Conservation (phyloP, 2,888 invertebrate species). For the Pimpla rufipes region DNA sequence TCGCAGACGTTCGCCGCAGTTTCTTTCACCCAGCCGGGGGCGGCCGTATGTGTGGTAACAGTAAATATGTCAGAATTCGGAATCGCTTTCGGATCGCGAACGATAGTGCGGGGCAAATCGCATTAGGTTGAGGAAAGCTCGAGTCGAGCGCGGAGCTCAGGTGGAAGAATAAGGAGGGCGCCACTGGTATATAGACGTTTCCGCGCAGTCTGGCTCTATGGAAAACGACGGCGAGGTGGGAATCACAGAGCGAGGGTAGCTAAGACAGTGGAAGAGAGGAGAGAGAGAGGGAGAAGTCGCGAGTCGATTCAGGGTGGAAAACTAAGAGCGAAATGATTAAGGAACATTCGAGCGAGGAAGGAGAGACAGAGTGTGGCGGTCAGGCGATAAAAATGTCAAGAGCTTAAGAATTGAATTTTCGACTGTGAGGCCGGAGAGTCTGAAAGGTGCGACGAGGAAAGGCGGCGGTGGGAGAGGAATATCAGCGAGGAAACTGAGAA, state of each 20-base stretch:
- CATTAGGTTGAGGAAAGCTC: slow-evolving; percentile 25
- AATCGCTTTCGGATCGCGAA: slow-evolving; percentile 32
- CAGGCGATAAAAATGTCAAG: slow-evolving; percentile 51
- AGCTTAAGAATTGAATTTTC: slow-evolving; percentile 59
- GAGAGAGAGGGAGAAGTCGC: slow-evolving; percentile 4
- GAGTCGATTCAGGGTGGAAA: slow-evolving; percentile 24
- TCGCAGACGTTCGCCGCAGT: not conserved
- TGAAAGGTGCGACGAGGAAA: slow-evolving; percentile 37
- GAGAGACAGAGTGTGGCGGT: slow-evolving; percentile 26
- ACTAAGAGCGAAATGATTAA: slow-evolving; percentile 47
- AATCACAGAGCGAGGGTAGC: slow-evolving; percentile 29
- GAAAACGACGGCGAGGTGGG: slow-evolving; percentile 21
- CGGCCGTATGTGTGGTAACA: slow-evolving; percentile 3
- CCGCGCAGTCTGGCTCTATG: not conserved
- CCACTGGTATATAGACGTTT: slow-evolving; percentile 18
- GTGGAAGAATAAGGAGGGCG: not conserved
- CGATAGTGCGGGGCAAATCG: slow-evolving; percentile 30
- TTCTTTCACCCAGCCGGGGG: not conserved
- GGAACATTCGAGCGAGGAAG: slow-evolving; percentile 7
- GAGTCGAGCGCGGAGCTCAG: not conserved
- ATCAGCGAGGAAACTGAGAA: slow-evolving; percentile 47
- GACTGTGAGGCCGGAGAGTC: slow-evolving; percentile 48
- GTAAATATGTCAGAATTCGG: slow-evolving; percentile 48
- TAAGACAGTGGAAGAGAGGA: not conserved
- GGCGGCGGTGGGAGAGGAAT: slow-evolving; percentile 6